phyloP scores from a whole-genome alignment of 2,797 vertebrate genomes.

The Valencia hispanica region DNA sequence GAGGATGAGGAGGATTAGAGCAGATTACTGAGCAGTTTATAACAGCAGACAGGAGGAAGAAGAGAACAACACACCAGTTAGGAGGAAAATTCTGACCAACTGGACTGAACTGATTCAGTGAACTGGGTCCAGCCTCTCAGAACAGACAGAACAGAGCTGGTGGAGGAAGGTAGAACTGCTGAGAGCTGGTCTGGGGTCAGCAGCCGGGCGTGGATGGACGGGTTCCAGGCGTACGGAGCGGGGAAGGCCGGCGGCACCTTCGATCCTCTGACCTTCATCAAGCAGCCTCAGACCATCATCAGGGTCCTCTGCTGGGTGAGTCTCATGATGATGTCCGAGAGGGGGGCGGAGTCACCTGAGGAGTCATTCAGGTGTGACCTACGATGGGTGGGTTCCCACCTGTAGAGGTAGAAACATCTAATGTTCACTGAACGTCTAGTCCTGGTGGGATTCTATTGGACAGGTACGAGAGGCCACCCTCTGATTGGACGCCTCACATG shows the following conservation, averaged over 20 bases:
- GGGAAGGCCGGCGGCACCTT: slow-evolving; percentile 48
- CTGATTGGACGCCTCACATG: background rate
- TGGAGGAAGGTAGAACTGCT: background rate
- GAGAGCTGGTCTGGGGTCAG: slow-evolving; percentile 10
- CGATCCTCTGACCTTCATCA: slow-evolving; percentile 50
- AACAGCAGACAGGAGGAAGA: slow-evolving; percentile 29
- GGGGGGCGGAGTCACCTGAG: background rate
- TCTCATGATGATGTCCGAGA: background rate
- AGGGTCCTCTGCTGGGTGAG: slow-evolving; percentile 62
- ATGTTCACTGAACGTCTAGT: background rate
- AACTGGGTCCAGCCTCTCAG: background rate
- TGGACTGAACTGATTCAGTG: background rate
- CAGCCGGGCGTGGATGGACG: slow-evolving; percentile 37
- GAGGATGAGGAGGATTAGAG: slow-evolving; percentile 49
- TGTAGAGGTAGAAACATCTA: no score
- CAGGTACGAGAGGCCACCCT: background rate
- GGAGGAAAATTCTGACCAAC: background rate
- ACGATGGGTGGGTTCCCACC: background rate
- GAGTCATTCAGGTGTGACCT: background rate
- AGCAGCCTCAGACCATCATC: slow-evolving; percentile 50
- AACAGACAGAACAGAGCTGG: background rate
- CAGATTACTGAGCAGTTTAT: slow-evolving; percentile 47
- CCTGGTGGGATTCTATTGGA: background rate
- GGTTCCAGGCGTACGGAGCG: slow-evolving; percentile 45
- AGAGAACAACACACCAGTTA: background rate